Evolutionary conservation across 2,113 vertebrate species (phyloP).

Genomic region (Ovibos moschatus): DNA sequence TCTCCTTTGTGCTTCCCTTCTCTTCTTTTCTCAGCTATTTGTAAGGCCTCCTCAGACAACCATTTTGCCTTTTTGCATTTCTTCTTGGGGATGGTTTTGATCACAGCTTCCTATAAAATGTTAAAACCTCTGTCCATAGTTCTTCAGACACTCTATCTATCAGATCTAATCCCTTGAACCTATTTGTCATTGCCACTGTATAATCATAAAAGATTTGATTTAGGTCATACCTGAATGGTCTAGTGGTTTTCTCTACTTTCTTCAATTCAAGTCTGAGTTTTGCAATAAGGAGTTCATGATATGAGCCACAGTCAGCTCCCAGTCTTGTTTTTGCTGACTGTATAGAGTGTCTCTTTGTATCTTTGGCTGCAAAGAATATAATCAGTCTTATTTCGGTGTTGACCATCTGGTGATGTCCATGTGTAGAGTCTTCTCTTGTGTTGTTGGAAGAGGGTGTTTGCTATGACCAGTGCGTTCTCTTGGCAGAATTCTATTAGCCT

Average conservation of each 20-base stretch:
- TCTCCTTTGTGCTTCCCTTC: background rate
- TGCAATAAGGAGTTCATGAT: background rate
- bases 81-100: background rate
- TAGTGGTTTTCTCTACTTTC: background rate
- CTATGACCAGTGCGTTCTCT: background rate
- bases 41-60: background rate
- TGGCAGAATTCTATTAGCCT: background rate
- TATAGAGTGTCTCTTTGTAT: background rate
- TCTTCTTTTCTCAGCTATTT: background rate
- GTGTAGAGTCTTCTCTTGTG: background rate
- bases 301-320: background rate
- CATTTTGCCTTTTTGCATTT: background rate
- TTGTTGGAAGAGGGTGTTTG: background rate
- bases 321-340: background rate
- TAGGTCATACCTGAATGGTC: background rate
- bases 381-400: fast-evolving
- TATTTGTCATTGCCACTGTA: background rate
- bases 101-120: background rate
- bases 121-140: background rate
- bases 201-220: background rate
- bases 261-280: background rate
- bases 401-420: background rate
- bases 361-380: background rate
- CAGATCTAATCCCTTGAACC: background rate
- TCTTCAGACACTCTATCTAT: background rate